Conservation (phyloP, 2,888 invertebrate genomes). For the Lamellibrachia satsuma region DNA sequence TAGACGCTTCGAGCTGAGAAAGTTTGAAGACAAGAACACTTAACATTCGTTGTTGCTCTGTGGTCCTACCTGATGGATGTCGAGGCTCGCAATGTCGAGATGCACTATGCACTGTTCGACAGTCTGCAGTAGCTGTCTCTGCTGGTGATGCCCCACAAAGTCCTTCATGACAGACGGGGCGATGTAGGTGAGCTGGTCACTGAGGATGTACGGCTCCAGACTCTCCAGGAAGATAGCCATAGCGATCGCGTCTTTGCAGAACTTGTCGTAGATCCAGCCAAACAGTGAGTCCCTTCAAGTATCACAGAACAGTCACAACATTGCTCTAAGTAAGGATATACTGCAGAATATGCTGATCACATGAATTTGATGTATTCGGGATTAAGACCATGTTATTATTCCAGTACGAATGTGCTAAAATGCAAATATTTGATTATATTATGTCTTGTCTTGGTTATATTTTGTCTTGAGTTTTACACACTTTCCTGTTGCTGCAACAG, state of each 20-base stretch:
- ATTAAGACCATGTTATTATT: too few relatives aligned
- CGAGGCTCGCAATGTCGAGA: conserved; percentile 78
- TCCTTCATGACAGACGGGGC: conserved; percentile 79
- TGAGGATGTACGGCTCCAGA: conserved; percentile 77
- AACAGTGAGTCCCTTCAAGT: conserved; percentile 65
- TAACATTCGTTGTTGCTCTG: too few relatives aligned
- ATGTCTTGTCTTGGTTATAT: too few relatives aligned
- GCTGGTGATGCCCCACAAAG: conserved; percentile 76
- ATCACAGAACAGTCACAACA: background rate
- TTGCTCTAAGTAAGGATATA: too few relatives aligned
- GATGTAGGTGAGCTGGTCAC: conserved; percentile 71
- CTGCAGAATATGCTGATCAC: too few relatives aligned
- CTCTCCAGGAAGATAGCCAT: conserved; percentile 76
- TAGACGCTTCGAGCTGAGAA: too few relatives aligned
- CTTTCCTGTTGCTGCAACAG: too few relatives aligned
- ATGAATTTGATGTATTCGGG: too few relatives aligned
- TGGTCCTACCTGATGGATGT: conserved; percentile 74
- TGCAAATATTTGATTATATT: too few relatives aligned
- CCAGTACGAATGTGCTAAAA: too few relatives aligned
- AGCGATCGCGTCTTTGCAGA: conserved; percentile 71
- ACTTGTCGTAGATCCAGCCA: conserved; percentile 73
- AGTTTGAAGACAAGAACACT: too few relatives aligned
- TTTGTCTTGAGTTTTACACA: too few relatives aligned
- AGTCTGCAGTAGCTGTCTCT: conserved; percentile 72
- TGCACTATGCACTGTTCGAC: conserved; percentile 79